These are phyloP conservation scores for Haliclona indistincta DNA, from an alignment of 37 sponge, comb jelly and placozoan species.

Conservation along the genomic window DNA sequence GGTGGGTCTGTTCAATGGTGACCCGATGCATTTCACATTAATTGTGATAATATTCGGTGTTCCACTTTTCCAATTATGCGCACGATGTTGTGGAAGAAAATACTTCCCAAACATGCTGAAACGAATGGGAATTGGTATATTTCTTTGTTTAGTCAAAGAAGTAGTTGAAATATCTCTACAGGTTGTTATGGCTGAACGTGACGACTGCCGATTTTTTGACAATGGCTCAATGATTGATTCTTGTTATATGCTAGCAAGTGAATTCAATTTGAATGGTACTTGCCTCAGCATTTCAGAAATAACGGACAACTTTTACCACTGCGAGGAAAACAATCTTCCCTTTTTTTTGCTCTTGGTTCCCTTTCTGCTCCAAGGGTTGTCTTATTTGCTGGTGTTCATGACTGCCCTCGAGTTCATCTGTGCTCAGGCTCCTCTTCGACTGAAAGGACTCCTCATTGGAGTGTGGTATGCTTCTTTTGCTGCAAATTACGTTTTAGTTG, in stretches of 20 bases:
- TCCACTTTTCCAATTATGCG: background rate
- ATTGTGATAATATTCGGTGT: conserved; percentile 5
- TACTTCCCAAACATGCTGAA: conserved; percentile 5
- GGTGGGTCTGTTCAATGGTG: too few relatives aligned
- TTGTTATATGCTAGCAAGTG: too few relatives aligned
- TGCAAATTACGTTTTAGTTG: too few relatives aligned
- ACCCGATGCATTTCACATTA: background rate
- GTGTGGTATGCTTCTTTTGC: conserved; percentile 8
- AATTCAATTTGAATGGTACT: too few relatives aligned
- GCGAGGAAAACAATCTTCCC: background rate
- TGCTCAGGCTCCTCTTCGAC: conserved; percentile 1
- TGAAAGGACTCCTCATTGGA: conserved; percentile 6
- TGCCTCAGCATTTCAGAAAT: background rate
- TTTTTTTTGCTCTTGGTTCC: background rate
- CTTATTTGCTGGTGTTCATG: background rate
- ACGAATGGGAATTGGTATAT: background rate
- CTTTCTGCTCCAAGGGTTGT: background rate
- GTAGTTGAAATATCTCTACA: too few relatives aligned
- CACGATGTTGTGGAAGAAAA: too few relatives aligned
- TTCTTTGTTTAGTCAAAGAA: background rate
- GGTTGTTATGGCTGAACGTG: too few relatives aligned
- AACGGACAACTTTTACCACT: background rate
- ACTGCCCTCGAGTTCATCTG: background rate
- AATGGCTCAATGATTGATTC: too few relatives aligned
- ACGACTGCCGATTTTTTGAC: too few relatives aligned